These are phyloP conservation scores for Ifrita kowaldi DNA, from an alignment of 2,113 vertebrate species.

Conservation along the genomic window DNA sequence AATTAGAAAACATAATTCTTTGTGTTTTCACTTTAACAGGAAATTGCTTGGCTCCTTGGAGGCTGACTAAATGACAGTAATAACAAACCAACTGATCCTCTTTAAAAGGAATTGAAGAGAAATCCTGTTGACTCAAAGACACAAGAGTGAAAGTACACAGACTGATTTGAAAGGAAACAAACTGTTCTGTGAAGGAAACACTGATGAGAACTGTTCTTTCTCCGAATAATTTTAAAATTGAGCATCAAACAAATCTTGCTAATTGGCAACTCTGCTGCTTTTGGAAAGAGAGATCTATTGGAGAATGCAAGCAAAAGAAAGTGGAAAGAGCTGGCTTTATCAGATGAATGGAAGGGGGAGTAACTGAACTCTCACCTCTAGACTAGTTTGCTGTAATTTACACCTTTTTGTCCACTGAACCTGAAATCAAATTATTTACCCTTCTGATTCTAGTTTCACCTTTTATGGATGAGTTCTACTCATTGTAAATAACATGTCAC, in stretches of 20 bases:
- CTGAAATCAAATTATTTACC: background rate
- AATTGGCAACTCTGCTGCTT: background rate
- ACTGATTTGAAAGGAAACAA: background rate
- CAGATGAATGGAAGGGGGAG: background rate
- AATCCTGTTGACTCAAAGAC: background rate
- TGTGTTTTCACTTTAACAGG: constrained; percentile 26
- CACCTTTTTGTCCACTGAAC: background rate
- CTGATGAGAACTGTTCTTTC: background rate
- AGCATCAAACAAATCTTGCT: background rate
- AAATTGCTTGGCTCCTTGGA: constrained; percentile 3
- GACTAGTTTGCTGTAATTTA: background rate
- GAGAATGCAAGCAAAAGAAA: background rate
- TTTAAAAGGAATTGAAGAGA: background rate
- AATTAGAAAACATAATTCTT: constrained; percentile 19
- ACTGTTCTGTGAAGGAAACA: background rate
- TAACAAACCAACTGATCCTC: background rate
- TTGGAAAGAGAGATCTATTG: background rate
- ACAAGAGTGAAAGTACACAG: background rate
- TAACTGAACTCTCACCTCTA: background rate
- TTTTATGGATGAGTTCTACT: background rate
- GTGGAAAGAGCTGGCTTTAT: background rate
- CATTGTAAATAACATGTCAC: background rate
- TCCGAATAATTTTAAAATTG: background rate
- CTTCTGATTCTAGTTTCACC: background rate
- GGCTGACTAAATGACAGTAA: constrained; percentile 6